Base-by-base conservation (phyloP, 2,113 vertebrate species). In the Herpetotheres cachinnans region DNA sequence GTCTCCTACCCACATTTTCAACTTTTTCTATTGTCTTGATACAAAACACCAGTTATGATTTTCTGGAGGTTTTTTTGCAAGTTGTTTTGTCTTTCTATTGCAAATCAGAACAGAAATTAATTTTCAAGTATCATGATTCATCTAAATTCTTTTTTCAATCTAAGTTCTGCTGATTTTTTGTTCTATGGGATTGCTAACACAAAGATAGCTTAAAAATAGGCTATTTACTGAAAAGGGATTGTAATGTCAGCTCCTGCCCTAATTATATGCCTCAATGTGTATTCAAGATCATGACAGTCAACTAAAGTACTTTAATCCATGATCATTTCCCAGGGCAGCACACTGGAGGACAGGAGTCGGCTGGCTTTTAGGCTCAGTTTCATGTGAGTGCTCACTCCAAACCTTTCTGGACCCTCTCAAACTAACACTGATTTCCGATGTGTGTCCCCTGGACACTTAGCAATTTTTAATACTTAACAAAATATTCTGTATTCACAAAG, bases 291-390 rank as follows among this genome's bases (percentile, higher is more conserved):
- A 2, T 13, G 26, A 47, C 16, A 80, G 44, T 40, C 19, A 66
- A 79, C 26, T 9, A 63, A 46, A 0, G 1, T 27, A 9, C 29
- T 55, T 36, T 32, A 42, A 61, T 30, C 54, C 0, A 0, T 55
- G 12, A 62, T 30, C 15, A 38, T 59, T 90, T 74, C 47, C 47
- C 27, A 36, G 42, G 15, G 26, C 79, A 76, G 47, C 47, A 78
- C 50, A 27, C 11, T 7, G 19, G 20, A 73, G 46, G 14, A 63
- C 4, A 55, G 26, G 65, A 71, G 27, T 62, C 73, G n/a, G 12
- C 13, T 58, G 61, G 38, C 17, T 73, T 65, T 72, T 38, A 34
- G 36, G 19, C 19, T 82, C 17, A 44, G 20, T 81, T 91, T 61
- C 17, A 10, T 20, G 9, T 26, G 19, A 86, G 19, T 50, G 29